A percentile compares a stretch with the other conserved stretches of the same genome.
phyloP scores from a whole-genome alignment of 1,140 invertebrate species.

The Macrobrachium rosenbergii region DNA sequence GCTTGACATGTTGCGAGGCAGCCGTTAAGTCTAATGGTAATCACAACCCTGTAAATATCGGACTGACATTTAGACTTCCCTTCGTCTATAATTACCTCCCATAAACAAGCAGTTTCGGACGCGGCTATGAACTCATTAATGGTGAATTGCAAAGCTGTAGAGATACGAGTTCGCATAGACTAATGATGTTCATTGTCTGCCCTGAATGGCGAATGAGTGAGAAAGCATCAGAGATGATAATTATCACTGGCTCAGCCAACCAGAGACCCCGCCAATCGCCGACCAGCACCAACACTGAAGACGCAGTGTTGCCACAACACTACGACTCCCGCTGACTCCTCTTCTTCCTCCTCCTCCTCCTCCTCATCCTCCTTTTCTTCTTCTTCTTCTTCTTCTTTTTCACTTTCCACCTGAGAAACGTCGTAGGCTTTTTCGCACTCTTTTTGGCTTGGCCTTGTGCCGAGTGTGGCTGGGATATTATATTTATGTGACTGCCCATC shows the following conservation, averaged over 20 bases:
- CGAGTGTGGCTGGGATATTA: too few relatives aligned
- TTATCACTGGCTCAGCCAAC: slow-evolving; percentile 32
- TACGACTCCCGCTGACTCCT: neutral
- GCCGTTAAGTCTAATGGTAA: slow-evolving; percentile 63
- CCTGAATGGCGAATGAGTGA: slow-evolving; percentile 64
- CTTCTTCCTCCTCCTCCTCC: neutral
- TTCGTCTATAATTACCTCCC: slow-evolving; percentile 60
- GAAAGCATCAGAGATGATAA: slow-evolving; percentile 63
- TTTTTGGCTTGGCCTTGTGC: too few relatives aligned
- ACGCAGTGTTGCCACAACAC: neutral
- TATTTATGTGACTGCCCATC: too few relatives aligned
- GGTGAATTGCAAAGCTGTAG: slow-evolving; percentile 63
- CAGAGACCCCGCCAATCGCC: neutral
- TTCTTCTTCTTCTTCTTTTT: too few relatives aligned
- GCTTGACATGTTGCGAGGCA: slow-evolving; percentile 60
- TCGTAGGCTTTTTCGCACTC: too few relatives aligned
- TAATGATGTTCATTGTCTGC: slow-evolving; percentile 65
- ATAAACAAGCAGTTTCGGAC: slow-evolving; percentile 63
- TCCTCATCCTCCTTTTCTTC: neutral
- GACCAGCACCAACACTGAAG: neutral
- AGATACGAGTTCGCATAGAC: slow-evolving; percentile 63
- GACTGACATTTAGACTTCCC: slow-evolving; percentile 58
- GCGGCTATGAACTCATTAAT: slow-evolving; percentile 64
- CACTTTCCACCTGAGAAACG: too few relatives aligned
- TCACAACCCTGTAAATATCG: slow-evolving; percentile 63